Conservation (phyloP, 2,797 vertebrate species). For the Arrhamphus sclerolepis region DNA sequence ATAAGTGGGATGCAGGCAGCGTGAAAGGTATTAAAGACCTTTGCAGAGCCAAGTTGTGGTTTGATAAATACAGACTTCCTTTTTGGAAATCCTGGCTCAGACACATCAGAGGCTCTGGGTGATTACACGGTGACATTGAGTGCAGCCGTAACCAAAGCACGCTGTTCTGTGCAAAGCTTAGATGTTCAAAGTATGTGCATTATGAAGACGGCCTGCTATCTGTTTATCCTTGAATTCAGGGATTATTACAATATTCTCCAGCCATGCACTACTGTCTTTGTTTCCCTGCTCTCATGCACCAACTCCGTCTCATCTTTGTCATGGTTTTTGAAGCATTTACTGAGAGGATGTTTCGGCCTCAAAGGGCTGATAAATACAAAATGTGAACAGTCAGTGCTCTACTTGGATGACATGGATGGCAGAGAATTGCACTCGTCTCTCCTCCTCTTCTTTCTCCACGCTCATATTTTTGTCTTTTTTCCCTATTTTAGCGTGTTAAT, state of each 20-base stretch:
- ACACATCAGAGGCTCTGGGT: conserved; percentile 54
- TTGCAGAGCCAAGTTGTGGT: conserved; percentile 51
- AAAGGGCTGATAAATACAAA: conserved; percentile 1
- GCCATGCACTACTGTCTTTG: conserved; percentile 18
- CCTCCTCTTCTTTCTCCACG: conserved; percentile 43
- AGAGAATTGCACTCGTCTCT: conserved; percentile 39
- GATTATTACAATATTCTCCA: conserved; percentile 14
- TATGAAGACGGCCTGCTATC: conserved; percentile 16
- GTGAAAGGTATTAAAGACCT: conserved; percentile 72
- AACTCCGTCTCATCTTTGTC: no score
- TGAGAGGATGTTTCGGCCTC: conserved; percentile 13
- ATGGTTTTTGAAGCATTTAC: background rate
- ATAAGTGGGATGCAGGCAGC: conserved; percentile 71
- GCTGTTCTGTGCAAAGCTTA: conserved; percentile 31
- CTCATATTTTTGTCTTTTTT: conserved; percentile 42
- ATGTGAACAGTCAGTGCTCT: no score
- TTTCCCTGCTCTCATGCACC: conserved; percentile 12
- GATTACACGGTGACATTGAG: conserved; percentile 61
- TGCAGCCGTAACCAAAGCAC: conserved; percentile 42
- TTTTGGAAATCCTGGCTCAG: conserved; percentile 64
- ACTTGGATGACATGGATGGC: conserved; percentile 25
- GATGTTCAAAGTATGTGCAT: conserved; percentile 27
- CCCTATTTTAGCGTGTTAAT: conserved; percentile 50
- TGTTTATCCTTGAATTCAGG: no score
- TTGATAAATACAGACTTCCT: conserved; percentile 67